Evolutionary conservation across 1,140 invertebrate genomes (phyloP).

Genomic region (Piezodorus guildinii): DNA sequence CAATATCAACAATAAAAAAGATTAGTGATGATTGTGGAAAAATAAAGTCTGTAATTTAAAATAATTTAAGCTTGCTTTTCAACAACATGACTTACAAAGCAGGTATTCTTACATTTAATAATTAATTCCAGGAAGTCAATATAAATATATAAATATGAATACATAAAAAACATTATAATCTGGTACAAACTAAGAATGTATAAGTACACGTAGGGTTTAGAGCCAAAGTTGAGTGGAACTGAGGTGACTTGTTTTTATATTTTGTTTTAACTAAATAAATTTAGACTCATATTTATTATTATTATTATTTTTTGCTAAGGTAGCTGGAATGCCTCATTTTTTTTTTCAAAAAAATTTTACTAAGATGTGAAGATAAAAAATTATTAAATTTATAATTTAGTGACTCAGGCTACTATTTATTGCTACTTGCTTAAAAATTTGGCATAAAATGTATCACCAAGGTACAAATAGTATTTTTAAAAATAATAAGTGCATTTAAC

Average conservation of each 20-base stretch:
- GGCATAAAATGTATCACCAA: slow-evolving; percentile 6
- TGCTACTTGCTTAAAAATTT: slow-evolving; percentile 11
- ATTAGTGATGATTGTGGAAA: slow-evolving; percentile 17
- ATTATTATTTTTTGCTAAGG: neutral
- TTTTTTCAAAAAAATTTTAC: neutral
- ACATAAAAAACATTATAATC: neutral
- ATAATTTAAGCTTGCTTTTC: slow-evolving; percentile 13
- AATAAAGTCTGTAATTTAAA: slow-evolving; percentile 9
- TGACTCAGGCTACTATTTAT: slow-evolving; percentile 8
- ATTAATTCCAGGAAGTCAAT: neutral
- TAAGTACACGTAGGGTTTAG: neutral
- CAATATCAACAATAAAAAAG: slow-evolving; percentile 14
- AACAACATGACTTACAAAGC: slow-evolving; percentile 2
- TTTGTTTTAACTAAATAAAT: too few species aligned
- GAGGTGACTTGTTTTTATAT: too few species aligned
- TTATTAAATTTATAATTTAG: neutral
- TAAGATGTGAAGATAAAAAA: too few species aligned
- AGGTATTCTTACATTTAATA: neutral
- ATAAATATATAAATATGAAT: slow-evolving; percentile 9
- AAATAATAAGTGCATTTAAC: slow-evolving; percentile 15
- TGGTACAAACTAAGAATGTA: neutral
- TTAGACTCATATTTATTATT: too few species aligned
- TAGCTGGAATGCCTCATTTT: slow-evolving; percentile 5
- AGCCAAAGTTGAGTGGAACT: neutral
- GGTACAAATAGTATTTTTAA: slow-evolving; percentile 15